A percentile compares a stretch with the other conserved stretches of the same genome.
phyloP scores from a whole-genome alignment of 2,888 invertebrate genomes.

The Malthinus seriepunctatus region DNA sequence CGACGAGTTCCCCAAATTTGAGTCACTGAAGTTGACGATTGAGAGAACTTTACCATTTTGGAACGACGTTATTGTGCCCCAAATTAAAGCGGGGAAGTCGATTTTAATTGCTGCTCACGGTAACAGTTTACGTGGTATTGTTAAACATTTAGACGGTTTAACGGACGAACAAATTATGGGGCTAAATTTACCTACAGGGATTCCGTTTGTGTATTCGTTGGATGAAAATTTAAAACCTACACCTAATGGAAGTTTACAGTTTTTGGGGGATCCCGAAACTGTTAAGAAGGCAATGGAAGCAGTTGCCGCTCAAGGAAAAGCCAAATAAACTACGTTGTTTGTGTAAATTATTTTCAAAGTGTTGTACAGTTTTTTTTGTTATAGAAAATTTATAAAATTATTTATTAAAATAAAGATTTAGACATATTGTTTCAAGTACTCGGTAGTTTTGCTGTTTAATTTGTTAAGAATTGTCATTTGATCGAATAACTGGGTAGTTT shows the following conservation, averaged over 20 bases:
- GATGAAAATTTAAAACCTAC: conserved; percentile 71
- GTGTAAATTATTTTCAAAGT: not conserved
- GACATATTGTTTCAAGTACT: not conserved
- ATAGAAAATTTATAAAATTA: not conserved
- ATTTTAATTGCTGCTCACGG: conserved; percentile 89
- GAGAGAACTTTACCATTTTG: conserved; percentile 86
- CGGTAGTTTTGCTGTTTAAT: not conserved
- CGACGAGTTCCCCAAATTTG: conserved; percentile 81
- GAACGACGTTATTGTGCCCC: conserved; percentile 84
- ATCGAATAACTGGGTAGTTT: too few species aligned
- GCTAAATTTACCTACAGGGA: conserved; percentile 78
- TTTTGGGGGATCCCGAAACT: conserved; percentile 78
- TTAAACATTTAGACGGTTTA: conserved; percentile 82
- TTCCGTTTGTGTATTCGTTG: conserved; percentile 78
- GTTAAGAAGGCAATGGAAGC: conserved; percentile 76
- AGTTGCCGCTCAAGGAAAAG: conserved; percentile 79
- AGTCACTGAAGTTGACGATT: conserved; percentile 84
- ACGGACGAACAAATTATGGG: conserved; percentile 74
- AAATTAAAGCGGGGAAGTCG: conserved; percentile 80
- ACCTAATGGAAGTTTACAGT: conserved; percentile 67
- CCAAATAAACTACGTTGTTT: conserved; percentile 58
- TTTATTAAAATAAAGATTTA: not conserved
- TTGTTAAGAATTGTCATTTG: too few species aligned
- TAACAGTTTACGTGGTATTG: conserved; percentile 85
- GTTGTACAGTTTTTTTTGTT: not conserved